Conservation (phyloP, 2,797 vertebrate genomes). For the Argentina silus region DNA sequence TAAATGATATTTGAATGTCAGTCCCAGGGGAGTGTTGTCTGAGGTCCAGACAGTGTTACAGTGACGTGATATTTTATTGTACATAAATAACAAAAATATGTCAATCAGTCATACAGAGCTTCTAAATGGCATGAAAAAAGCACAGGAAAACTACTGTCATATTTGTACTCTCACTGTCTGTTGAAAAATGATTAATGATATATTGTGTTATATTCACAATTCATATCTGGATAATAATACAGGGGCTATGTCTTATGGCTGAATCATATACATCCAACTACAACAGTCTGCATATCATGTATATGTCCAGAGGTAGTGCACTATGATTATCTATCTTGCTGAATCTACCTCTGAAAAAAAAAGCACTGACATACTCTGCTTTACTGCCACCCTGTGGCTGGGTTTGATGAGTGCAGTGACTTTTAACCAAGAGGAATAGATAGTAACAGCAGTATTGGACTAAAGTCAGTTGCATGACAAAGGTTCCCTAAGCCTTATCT, state of each 20-base stretch:
- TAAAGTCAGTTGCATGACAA: no score
- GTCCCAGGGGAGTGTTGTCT: neutral
- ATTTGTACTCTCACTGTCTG: neutral
- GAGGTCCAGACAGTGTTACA: neutral
- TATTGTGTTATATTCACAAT: neutral
- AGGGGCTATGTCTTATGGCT: neutral
- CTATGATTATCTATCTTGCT: no score
- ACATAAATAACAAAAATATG: neutral
- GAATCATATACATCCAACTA: neutral
- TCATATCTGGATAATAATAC: neutral
- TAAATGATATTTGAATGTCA: slow-evolving; percentile 9
- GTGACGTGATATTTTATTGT: neutral
- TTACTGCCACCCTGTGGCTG: neutral
- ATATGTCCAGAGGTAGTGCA: no score
- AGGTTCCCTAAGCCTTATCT: no score
- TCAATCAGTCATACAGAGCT: neutral
- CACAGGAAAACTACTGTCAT: neutral
- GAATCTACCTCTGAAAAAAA: no score
- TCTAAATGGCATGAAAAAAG: neutral
- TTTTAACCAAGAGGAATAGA: no score
- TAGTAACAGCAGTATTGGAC: no score
- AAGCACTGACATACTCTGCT: neutral
- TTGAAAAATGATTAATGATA: neutral
- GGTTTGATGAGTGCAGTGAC: neutral
- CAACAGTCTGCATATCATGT: neutral